These are phyloP conservation scores for Blastobasis lacticolella DNA, from an alignment of 2,888 invertebrate species.

Conservation along the genomic window DNA sequence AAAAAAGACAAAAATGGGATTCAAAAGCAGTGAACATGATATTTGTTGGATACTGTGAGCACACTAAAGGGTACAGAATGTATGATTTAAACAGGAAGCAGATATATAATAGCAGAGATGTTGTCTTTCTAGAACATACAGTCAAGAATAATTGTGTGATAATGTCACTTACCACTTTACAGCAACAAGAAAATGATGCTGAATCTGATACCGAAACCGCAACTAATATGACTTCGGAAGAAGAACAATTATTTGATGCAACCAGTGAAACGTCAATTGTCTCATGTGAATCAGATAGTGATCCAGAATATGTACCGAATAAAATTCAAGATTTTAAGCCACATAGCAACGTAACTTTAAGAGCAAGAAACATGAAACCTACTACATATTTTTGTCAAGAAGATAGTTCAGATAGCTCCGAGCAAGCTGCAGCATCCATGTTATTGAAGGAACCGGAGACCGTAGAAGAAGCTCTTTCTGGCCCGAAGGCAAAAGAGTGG, in stretches of 20 bases:
- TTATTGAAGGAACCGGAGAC: slow-evolving; percentile 3
- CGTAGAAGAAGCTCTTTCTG: slow-evolving; percentile 11
- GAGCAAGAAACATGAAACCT: too few relatives aligned
- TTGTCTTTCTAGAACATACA: slow-evolving; percentile 11
- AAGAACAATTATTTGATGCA: not conserved
- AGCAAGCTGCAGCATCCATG: not conserved
- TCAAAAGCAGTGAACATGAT: slow-evolving; percentile 5
- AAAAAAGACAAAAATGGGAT: slow-evolving; percentile 2
- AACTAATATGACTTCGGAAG: slow-evolving; percentile 3
- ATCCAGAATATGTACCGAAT: not conserved
- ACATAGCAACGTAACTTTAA: not conserved
- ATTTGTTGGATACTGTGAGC: slow-evolving; percentile 1
- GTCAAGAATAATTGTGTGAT: not conserved
- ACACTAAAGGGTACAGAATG: slow-evolving; percentile 10
- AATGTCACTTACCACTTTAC: not conserved
- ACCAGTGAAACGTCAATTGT: not conserved
- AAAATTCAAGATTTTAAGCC: not conserved
- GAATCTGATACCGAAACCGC: not conserved
- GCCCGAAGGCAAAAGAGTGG: slow-evolving; percentile 13
- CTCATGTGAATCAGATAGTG: not conserved
- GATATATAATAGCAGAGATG: slow-evolving; percentile 13
- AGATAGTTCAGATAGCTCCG: not conserved
- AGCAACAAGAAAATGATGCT: not conserved
- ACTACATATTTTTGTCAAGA: too few relatives aligned
- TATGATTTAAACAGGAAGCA: slow-evolving; percentile 6